Evolutionary conservation across 2,113 vertebrate species (phyloP), one percentile per base, ranked within the genome.

Genomic region (Spheniscus mendiculus): DNA sequence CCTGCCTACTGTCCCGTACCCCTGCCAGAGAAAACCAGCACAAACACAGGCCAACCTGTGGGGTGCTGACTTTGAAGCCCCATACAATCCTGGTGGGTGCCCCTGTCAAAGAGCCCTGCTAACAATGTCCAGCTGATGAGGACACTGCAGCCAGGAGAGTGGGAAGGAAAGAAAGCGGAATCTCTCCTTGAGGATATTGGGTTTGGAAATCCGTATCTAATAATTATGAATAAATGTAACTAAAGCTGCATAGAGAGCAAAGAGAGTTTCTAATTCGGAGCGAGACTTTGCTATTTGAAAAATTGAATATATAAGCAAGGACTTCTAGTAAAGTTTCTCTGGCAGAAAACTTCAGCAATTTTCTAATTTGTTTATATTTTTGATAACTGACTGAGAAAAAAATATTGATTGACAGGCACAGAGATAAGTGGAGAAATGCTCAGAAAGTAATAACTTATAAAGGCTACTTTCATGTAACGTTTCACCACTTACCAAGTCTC

Each of bases 71-170:
- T 73, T 7, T 26, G 22, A 70, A 82, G 36, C 13, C 12, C 32
- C 3, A 1, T 0, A 0, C 4, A 9, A 14, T 1, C 19, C n/a
- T 40, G 18, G 36, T 44, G 65, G 6, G 8, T 50, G 47, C 4
- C 26, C 45, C 67, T 27, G 22, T 12, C 56, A 32, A 26, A 59
- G 6, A 82, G 8, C 29, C 27, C n/a, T 49, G 27, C 53, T 45
- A 38, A 19, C 50, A 78, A 18, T 0, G 1, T 42, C 23, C 70
- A 45, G 77, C 32, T 85, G 59, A 61, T 17, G 30, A 67, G 27
- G 66, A 80, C 49, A 36, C 44, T 18, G 42, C 1, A 11, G 27
- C 29, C 61, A 56, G 44, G 16, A 38, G 18, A 76, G 18, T 1
- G 5, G 58, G 36, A 58, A 76, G 20, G 29, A 22, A 89, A 58